Percentiles rank a stretch among this genome's conserved stretches.
phyloP scores from a whole-genome alignment of 1,140 invertebrate species.

The Adelges cooleyi region DNA sequence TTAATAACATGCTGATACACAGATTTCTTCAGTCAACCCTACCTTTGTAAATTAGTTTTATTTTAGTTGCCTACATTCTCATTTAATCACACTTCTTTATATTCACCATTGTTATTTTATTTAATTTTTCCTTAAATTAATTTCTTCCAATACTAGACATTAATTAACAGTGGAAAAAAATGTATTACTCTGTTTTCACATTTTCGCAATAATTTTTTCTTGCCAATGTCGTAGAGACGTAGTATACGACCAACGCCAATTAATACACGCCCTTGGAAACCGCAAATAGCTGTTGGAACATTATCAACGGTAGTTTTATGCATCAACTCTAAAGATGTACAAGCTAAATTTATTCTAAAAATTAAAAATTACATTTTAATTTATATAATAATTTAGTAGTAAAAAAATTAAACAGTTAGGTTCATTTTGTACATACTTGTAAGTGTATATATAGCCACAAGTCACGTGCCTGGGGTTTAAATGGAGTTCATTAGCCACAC shows the following conservation, averaged over 20 bases:
- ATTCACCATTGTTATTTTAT: too few species aligned
- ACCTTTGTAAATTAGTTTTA: too few species aligned
- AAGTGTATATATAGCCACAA: constrained; percentile 78
- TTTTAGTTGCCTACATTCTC: too few species aligned
- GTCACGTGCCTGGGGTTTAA: constrained; percentile 71
- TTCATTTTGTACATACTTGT: constrained; percentile 45
- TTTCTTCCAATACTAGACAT: too few species aligned
- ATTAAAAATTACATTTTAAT: constrained; percentile 21
- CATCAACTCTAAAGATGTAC: constrained; percentile 73
- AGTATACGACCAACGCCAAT: constrained; percentile 87
- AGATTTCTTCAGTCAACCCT: too few species aligned
- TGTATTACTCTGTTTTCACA: constrained; percentile 86
- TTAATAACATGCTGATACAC: too few species aligned
- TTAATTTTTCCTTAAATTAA: too few species aligned
- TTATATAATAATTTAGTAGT: neutral
- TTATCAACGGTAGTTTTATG: constrained; percentile 94
- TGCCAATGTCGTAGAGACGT: constrained; percentile 91
- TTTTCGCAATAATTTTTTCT: constrained; percentile 91
- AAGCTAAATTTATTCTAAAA: constrained; percentile 50
- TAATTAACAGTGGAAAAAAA: constrained; percentile 14
- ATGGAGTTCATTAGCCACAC: constrained; percentile 81
- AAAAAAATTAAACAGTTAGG: neutral
- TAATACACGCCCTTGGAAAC: constrained; percentile 83
- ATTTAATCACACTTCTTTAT: too few species aligned
- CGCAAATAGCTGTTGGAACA: constrained; percentile 74